Base-by-base conservation (phyloP, 2,888 invertebrate genomes). In the Lacanobia wlatinum region DNA sequence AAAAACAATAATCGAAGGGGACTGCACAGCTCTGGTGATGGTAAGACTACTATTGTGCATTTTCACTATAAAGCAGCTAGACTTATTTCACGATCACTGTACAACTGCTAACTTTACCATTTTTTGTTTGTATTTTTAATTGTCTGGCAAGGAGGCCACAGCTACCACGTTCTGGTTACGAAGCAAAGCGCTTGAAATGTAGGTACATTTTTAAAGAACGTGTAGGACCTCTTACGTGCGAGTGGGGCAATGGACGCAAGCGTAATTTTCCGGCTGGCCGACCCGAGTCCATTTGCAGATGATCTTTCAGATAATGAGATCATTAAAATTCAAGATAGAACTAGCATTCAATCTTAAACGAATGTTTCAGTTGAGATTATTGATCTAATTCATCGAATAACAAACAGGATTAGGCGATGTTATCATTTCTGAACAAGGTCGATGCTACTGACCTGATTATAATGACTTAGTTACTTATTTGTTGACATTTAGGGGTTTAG, bases 1-100 rank as follows among this genome's bases (percentile, higher is more conserved):
- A 96, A 92, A 78, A 96, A 95, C 72, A 93, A 92, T 76, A 94
- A 94, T 76, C 88, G 93, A 68, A 90, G 92, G 86, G 94, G 94
- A 52, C 46, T 95, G 23, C 91, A 93, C 64, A 85, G 85, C 52
- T 82, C 86, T 21, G 89, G 86, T 84, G 90, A 91, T 69, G 91
- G 93, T 92, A 77, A 86, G 80, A 50, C 48, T 21, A 50, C 18
- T 56, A 59, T 12, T 9, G 0, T 21, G 0, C 1, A 7, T 46
- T 16, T 46, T n/a, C 2, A 16, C 4, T 9, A 14, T 50, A 5
- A 23, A 6, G 10, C 0, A 18, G 12, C 12, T 18, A 23, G 12
- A 21, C 18, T 40, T 18, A 40, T 23, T 2, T 63, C 18, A 40
- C 40, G 6, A 6, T 1, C 2, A 43, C 10, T 2, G 12, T 5